These are phyloP conservation scores for Ecdyonurus torrentis DNA, from an alignment of 2,888 invertebrate species.

Conservation along the genomic window DNA sequence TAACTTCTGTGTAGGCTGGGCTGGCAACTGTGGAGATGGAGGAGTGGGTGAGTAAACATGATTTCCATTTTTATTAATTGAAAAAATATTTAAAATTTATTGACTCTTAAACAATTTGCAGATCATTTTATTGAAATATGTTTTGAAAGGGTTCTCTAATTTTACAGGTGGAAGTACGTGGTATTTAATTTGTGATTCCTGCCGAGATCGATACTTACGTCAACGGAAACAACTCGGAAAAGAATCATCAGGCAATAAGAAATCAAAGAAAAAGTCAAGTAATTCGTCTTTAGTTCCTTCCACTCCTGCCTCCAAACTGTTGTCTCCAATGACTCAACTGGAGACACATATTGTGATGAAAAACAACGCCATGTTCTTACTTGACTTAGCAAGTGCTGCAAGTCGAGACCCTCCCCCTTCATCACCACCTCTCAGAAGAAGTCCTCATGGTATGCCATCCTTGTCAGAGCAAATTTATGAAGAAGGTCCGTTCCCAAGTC, in stretches of 20 bases:
- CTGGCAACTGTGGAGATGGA: slow-evolving; percentile 75
- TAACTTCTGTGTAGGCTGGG: slow-evolving; percentile 73
- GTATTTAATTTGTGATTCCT: slow-evolving; percentile 85
- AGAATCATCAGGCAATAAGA: slow-evolving; percentile 6
- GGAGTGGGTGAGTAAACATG: slow-evolving; percentile 40
- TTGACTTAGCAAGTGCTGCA: slow-evolving; percentile 72
- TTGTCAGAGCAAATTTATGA: slow-evolving; percentile 24
- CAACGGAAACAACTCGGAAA: slow-evolving; percentile 18
- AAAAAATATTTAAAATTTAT: no score
- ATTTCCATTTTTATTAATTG: no score
- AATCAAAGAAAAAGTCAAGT: slow-evolving; percentile 13
- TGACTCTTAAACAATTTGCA: no score
- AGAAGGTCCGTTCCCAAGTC: slow-evolving; percentile 19
- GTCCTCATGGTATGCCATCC: slow-evolving; percentile 14
- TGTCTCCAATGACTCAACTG: slow-evolving; percentile 24
- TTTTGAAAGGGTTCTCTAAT: no score
- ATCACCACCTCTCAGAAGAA: slow-evolving; percentile 17
- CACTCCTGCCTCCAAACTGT: slow-evolving; percentile 13
- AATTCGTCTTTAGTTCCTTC: neutral
- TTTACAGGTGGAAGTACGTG: slow-evolving; percentile 48
- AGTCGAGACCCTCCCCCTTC: slow-evolving; percentile 23
- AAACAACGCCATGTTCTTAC: slow-evolving; percentile 84
- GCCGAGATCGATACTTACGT: slow-evolving; percentile 58
- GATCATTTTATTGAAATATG: no score
- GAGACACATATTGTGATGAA: slow-evolving; percentile 58